Percentiles rank a stretch among this genome's conserved stretches.
Evolutionary conservation across 2,113 vertebrate genomes (phyloP).

Genomic region (Cromileptes altivelis): DNA sequence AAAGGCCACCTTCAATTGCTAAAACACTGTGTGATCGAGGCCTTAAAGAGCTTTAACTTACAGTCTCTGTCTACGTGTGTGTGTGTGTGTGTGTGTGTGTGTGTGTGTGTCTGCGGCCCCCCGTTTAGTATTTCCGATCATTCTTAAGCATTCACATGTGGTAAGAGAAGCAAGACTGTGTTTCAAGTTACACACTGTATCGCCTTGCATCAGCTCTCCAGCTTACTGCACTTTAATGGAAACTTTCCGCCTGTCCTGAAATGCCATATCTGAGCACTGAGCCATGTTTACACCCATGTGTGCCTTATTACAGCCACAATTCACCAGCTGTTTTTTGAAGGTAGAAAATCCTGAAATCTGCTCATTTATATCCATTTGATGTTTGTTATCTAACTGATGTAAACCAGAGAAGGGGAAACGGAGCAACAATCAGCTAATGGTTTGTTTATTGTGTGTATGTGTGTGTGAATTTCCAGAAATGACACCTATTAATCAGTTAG

Average conservation of each 20-base stretch:
- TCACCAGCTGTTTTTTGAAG: not conserved
- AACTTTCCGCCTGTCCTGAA: not conserved
- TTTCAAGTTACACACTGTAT: conserved; percentile 2
- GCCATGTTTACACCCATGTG: conserved; percentile 20
- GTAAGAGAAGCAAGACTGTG: not conserved
- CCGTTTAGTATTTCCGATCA: not conserved
- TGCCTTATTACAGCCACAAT: not conserved
- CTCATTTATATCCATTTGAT: not conserved
- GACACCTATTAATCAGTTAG: conserved; percentile 22
- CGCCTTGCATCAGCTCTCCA: not conserved
- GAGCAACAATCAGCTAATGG: conserved; percentile 18
- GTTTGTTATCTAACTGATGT: not conserved
- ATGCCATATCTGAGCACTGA: conserved; percentile 2
- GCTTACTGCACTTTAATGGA: conserved; percentile 26
- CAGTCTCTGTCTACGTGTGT: not conserved
- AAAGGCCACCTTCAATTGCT: no score
- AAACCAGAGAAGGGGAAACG: conserved; percentile 10
- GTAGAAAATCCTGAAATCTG: not conserved
- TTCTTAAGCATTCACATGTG: not conserved
- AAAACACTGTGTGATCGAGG: no score
- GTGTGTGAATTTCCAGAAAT: not conserved
- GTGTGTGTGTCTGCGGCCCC: no score
- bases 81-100: not conserved
- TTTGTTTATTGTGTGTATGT: not conserved
- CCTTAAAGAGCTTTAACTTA: not conserved